Base-by-base conservation (phyloP, 2,113 vertebrate genomes). In the Psephotus haematonotus region DNA sequence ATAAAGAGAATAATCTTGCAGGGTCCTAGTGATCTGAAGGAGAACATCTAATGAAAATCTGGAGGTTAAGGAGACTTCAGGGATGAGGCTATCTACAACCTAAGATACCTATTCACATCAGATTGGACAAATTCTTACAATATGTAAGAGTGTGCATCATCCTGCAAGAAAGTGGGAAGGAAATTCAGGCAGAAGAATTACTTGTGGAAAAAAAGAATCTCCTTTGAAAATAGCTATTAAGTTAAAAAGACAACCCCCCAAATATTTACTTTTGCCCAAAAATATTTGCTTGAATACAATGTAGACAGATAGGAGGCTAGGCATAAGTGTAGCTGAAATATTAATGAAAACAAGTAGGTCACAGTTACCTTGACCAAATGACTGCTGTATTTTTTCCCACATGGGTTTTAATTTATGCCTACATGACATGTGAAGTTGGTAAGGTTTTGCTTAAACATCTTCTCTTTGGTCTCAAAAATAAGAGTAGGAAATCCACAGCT, bases 401-500 rank as follows among this genome's bases (percentile, higher is more conserved):
- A 0, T 16, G 7, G 3, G 4, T 57, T 90, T 92, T 63, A 31
- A n/a, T 52, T 59, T 19, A 39, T 31, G 20, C 22, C 20, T 33
- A 43, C 0, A 2, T 46, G 46, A 74, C 11, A 10, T 10, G 4
- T 62, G 23, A 79, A 53, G 17, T 19, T 70, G 17, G 35, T 43
- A 28, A 15, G 6, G 20, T 74, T 92, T 92, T 89, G 46, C 18
- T 80, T 69, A 85, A 95, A 70, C 35, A 80, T 43, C 33, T 39
- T 41, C 25, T 59, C 65, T 81, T 75, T 71, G 29, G 29, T 62
- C 67, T 77, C 50, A 33, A 82, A 83, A 53, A 27, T 13, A 57
- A 76, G 41, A 87, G 11, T 28, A 94, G 27, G 55, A 86, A 92
- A 92, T 86, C 35, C 68, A 95, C 76, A 87, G 27, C 46, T 94